Evolutionary conservation across 2,113 vertebrate species (phyloP).

Genomic region (Chauna torquata): DNA sequence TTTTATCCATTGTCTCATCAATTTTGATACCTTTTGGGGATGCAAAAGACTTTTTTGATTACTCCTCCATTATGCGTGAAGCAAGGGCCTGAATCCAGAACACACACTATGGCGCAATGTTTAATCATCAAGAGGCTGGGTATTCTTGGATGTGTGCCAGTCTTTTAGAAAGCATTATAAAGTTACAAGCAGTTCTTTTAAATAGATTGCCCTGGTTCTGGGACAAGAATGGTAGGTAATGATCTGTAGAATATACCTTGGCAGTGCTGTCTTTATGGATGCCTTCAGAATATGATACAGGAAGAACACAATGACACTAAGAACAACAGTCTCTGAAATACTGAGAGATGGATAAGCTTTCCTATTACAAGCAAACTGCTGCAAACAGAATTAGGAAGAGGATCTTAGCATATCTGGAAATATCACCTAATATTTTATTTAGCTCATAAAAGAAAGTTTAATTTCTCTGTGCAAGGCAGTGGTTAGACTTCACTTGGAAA

Average conservation of each 20-base stretch:
- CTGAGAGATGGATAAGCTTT: background rate
- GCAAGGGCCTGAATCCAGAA: background rate
- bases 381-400: background rate
- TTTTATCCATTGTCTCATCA: background rate
- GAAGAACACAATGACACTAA: background rate
- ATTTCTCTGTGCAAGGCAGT: background rate
- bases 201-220: background rate
- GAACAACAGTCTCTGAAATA: background rate
- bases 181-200: background rate
- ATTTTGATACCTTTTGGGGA: background rate
- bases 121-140: background rate
- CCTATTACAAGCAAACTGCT: background rate
- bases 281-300: background rate
- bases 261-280: background rate
- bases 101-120: background rate
- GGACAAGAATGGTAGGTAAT: background rate
- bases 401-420: background rate
- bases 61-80: background rate
- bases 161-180: background rate
- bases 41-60: background rate
- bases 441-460: background rate
- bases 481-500: background rate
- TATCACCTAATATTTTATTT: background rate
- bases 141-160: background rate
- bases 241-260: background rate